Base-by-base conservation (phyloP, 2,113 vertebrate genomes). In the Antennarius striatus region DNA sequence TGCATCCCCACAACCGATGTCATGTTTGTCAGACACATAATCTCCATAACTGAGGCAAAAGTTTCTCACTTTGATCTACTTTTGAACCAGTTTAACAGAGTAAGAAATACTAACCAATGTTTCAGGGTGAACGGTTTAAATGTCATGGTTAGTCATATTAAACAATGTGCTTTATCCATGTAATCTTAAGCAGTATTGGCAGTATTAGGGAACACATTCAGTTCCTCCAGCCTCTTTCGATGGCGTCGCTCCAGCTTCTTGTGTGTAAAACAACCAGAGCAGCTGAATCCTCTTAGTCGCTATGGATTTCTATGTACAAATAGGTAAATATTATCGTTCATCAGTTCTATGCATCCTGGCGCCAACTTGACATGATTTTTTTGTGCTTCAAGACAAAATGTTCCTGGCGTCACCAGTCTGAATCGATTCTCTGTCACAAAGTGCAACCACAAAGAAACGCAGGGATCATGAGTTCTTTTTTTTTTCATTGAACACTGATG, bases 381-480 rank as follows among this genome's bases (percentile, higher is more conserved):
- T 73, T 80, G 73, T 81, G 57, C 64, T 52, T 39, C 7, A n/a
- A 62, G 71, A 90, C 72, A 74, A 86, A 79, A 87, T 92, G 87
- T 90, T 89, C 81, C 71, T 85, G 73, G 84, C 79, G 3, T 83
- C 50, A 49, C 58, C 45, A 60, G 29, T 61, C 54, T 69, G 56
- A 68, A 75, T 75, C 32, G 59, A 78, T 68, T 82, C 52, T 64
- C 63, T 77, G 68, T 80, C 47, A 71, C 57, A 54, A 28, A 30
- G 36, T 68, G 45, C 72, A 10, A 12, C 68, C 53, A 57, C 56
- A 66, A 54, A 29, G 59, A 59, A 32, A 73, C 17, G 5, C 13
- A 3, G 36, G 51, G 52, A 46, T 43, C 28, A 39, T 5, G 12
- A 59, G 6, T 75, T 75, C 2, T 40, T 5, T 66, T 56, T 29